These are phyloP conservation scores for Byasa hedistus DNA, from an alignment of 2,888 invertebrate species.

Conservation along the genomic window DNA sequence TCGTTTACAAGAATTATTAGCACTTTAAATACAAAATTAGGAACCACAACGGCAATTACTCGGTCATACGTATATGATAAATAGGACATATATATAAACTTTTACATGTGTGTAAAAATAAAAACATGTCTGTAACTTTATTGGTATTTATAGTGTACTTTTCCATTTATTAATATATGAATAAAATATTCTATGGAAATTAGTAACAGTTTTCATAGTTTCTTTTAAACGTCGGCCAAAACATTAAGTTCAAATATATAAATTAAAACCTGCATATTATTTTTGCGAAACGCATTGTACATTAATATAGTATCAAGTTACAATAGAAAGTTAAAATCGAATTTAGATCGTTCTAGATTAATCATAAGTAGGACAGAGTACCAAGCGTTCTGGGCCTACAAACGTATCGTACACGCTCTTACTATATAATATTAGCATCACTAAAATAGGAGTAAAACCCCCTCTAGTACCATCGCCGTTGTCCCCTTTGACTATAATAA, in stretches of 20 bases:
- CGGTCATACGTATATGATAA: too few species aligned
- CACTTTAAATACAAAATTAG: neutral
- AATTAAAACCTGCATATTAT: neutral
- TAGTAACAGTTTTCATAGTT: neutral
- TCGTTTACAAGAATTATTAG: neutral
- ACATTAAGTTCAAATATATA: neutral
- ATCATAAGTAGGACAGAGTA: constrained; percentile 30
- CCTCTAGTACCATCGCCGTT: constrained; percentile 47
- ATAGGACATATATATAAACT: too few species aligned
- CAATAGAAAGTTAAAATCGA: constrained; percentile 33
- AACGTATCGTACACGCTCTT: constrained; percentile 34
- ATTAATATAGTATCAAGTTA: constrained; percentile 20
- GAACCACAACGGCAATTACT: neutral
- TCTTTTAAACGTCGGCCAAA: neutral
- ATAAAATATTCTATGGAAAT: too few species aligned
- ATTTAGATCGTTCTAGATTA: constrained; percentile 30
- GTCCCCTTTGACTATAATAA: constrained; percentile 42
- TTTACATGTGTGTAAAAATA: too few species aligned
- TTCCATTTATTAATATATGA: too few species aligned
- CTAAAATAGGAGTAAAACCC: constrained; percentile 48
- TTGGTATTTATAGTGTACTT: too few species aligned
- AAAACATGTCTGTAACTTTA: too few species aligned
- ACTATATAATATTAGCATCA: constrained; percentile 31
- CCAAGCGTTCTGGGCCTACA: constrained; percentile 32
- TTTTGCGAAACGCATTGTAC: constrained; percentile 1